phyloP scores from a whole-genome alignment of 2,888 invertebrate species.

The Dolomedes plantarius region DNA sequence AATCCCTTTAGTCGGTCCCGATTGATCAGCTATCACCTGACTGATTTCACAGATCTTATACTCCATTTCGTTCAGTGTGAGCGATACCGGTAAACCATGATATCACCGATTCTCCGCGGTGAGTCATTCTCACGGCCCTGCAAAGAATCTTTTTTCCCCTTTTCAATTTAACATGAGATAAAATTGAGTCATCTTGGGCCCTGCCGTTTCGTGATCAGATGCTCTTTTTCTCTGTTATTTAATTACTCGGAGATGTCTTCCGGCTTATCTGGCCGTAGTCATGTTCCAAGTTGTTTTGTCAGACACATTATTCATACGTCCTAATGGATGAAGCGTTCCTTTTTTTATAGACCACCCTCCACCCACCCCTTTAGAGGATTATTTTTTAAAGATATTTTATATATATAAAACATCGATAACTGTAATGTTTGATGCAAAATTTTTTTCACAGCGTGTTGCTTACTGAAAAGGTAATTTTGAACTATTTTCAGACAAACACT shows the following conservation, averaged over 20 bases:
- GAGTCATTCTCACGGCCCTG: not conserved
- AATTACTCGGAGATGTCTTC: not conserved
- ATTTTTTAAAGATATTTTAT: too few species aligned
- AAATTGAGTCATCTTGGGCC: slow-evolving; percentile 5
- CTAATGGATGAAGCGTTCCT: not conserved
- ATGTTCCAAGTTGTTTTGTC: slow-evolving; percentile 10
- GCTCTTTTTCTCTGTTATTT: slow-evolving; percentile 1
- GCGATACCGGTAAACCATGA: not conserved
- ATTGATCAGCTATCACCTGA: too few species aligned
- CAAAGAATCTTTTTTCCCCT: not conserved
- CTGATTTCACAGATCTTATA: too few species aligned
- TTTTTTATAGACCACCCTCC: too few species aligned
- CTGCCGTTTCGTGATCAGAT: not conserved
- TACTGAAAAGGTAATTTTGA: too few species aligned
- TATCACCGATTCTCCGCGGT: not conserved
- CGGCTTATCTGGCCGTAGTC: not conserved
- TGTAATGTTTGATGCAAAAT: too few species aligned
- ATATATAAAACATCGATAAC: too few species aligned
- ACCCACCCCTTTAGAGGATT: too few species aligned
- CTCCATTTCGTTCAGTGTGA: too few species aligned
- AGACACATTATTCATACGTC: not conserved
- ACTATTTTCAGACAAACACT: too few species aligned
- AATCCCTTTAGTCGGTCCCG: too few species aligned
- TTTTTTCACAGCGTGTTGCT: too few species aligned
- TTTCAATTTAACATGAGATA: not conserved